Evolutionary conservation across 2,888 invertebrate genomes (phyloP).

Genomic region (Chouioia cunea): DNA sequence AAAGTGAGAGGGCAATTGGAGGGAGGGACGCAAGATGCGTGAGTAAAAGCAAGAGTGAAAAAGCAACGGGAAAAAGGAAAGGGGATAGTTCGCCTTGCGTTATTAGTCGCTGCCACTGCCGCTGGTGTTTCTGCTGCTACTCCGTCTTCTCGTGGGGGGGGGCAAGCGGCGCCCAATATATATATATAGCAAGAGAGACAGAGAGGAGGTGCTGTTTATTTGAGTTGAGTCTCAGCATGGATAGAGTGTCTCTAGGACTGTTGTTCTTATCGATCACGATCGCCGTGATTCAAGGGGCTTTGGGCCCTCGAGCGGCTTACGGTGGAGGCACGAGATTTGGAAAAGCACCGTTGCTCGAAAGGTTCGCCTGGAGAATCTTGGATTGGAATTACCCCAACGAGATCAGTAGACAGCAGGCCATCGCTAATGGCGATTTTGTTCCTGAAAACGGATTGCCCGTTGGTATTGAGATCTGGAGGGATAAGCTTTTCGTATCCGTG

Average conservation of each 20-base stretch:
- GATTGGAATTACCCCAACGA: conserved; percentile 82
- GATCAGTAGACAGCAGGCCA: conserved; percentile 74
- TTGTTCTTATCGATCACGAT: neutral
- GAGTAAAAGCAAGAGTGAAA: neutral
- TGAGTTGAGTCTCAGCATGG: conserved; percentile 7
- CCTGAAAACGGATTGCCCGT: conserved; percentile 86
- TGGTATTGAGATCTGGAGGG: conserved; percentile 84
- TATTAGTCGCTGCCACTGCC: no score
- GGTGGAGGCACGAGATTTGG: conserved; percentile 60
- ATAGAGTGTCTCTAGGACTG: conserved; percentile 6
- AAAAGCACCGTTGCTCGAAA: conserved; percentile 74
- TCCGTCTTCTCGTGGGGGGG: no score
- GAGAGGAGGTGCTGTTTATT: conserved; percentile 12
- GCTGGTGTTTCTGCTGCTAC: no score
- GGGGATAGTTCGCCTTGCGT: neutral
- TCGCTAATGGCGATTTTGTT: conserved; percentile 76
- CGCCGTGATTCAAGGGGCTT: neutral
- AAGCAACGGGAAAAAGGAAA: conserved; percentile 15
- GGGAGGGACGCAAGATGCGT: neutral
- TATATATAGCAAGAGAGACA: conserved; percentile 31
- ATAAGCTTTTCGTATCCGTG: conserved; percentile 85
- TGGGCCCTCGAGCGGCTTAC: conserved; percentile 15
- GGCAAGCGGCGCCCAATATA: conserved; percentile 9
- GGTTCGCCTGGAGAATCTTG: conserved; percentile 81
- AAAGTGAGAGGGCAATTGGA: conserved; percentile 13